These are phyloP conservation scores for Drosophila limbata DNA, from an alignment of 2,888 invertebrate genomes.

Conservation along the genomic window DNA sequence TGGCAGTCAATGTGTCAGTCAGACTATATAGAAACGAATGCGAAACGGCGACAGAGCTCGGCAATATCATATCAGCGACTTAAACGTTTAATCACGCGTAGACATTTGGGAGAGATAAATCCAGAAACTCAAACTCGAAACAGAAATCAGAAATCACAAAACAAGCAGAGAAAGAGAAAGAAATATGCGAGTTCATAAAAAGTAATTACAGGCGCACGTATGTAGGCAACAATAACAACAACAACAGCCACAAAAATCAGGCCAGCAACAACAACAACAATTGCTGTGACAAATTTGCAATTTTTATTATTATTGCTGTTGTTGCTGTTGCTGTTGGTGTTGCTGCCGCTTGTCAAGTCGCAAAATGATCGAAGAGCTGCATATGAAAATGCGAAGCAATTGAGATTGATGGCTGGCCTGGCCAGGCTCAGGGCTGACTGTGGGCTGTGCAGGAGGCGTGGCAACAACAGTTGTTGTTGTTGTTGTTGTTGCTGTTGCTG, in stretches of 20 bases:
- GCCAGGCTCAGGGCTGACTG: constrained; percentile 62
- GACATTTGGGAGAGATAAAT: constrained; percentile 74
- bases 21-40: constrained; percentile 16
- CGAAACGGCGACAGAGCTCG: constrained; percentile 50
- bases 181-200: constrained; percentile 59
- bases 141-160: constrained; percentile 17
- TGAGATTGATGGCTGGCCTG: constrained; percentile 77
- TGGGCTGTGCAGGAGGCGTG: constrained; percentile 65
- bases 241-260: constrained; percentile 64
- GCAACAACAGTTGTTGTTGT: constrained; percentile 46
- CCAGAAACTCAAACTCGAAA: constrained; percentile 38
- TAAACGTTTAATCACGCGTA: constrained; percentile 79
- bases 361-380: constrained; percentile 79
- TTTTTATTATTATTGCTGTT: constrained; percentile 66
- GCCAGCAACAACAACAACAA: constrained; percentile 60
- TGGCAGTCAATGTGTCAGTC: constrained; percentile 56
- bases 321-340: constrained; percentile 45
- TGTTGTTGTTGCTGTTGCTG: constrained; percentile 19
- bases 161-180: constrained; percentile 20
- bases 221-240: constrained; percentile 60
- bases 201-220: constrained; percentile 73
- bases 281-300: constrained; percentile 79
- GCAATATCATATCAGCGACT: constrained; percentile 73
- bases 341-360: constrained; percentile 68
- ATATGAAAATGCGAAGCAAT: constrained; percentile 81